A percentile compares a stretch with the other conserved stretches of the same genome.
Conservation (phyloP, 2,797 vertebrate species). For the Astyanax mexicanus region DNA sequence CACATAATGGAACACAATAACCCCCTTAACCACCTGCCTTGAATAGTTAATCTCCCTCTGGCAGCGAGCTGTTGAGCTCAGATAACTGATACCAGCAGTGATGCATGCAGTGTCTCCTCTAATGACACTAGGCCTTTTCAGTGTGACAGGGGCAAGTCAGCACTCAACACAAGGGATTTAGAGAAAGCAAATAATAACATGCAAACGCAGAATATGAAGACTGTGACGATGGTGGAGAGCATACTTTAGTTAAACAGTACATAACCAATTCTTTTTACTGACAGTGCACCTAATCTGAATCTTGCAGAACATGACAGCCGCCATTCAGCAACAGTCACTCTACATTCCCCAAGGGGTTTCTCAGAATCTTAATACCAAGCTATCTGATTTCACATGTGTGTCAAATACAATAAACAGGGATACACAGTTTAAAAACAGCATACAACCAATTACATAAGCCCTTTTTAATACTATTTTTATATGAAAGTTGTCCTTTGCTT, state of each 20-base stretch:
- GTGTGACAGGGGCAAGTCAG: constrained; percentile 34
- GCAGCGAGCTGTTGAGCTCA: constrained; percentile 82
- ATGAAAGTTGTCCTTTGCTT: too few relatives aligned
- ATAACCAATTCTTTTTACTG: neutral
- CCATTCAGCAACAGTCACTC: constrained; percentile 49
- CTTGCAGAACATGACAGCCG: constrained; percentile 50
- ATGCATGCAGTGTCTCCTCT: constrained; percentile 60
- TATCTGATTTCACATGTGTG: constrained; percentile 65
- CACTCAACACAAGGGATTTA: constrained; percentile 20
- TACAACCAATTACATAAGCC: neutral
- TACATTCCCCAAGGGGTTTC: constrained; percentile 64
- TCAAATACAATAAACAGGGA: constrained; percentile 20
- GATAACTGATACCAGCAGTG: constrained; percentile 78
- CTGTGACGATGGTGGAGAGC: neutral
- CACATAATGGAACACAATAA: constrained; percentile 80
- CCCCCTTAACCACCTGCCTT: constrained; percentile 81
- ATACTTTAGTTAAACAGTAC: neutral
- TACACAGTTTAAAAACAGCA: neutral
- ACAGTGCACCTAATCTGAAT: constrained; percentile 18
- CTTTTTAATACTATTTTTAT: neutral
- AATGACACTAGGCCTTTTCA: constrained; percentile 46
- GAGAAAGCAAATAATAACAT: constrained; percentile 7
- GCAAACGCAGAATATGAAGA: neutral
- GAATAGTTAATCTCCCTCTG: constrained; percentile 82
- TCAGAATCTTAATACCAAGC: constrained; percentile 50